phyloP scores from a whole-genome alignment of 2,797 vertebrate species.

The Cynodonichthys magdalenae region DNA sequence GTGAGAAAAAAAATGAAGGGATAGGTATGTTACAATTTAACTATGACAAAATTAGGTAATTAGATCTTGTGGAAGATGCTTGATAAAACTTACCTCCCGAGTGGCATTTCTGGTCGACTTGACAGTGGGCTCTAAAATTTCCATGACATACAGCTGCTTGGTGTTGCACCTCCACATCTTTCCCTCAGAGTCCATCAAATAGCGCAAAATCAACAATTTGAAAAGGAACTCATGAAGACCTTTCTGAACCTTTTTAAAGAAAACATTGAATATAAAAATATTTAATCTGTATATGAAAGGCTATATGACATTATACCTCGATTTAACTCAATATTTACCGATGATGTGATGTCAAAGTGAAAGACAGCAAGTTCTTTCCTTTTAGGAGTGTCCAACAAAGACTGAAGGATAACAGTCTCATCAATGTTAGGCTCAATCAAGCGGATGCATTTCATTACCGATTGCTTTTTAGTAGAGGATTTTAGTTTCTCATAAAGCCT shows the following conservation, averaged over 20 bases:
- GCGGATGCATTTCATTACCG: conserved; percentile 84
- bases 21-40: neutral
- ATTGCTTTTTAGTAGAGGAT: conserved; percentile 35
- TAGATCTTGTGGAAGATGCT: neutral
- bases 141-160: conserved; percentile 89
- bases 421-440: conserved; percentile 86
- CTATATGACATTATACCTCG: neutral
- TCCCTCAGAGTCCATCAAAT: conserved; percentile 87
- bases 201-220: conserved; percentile 89
- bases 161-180: conserved; percentile 90
- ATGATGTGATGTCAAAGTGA: conserved; percentile 93
- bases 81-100: conserved; percentile 63
- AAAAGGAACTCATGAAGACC: conserved; percentile 93
- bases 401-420: conserved; percentile 85
- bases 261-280: neutral
- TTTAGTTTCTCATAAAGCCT: conserved; percentile 84
- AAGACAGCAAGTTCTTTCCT: conserved; percentile 82
- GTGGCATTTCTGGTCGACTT: conserved; percentile 53
- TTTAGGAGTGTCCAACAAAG: conserved; percentile 74
- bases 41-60: conserved; percentile 2
- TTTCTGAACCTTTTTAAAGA: conserved; percentile 84
- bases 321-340: conserved; percentile 78
- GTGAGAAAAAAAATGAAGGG: neutral
- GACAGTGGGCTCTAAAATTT: conserved; percentile 82
- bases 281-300: neutral